A percentile compares a stretch with the other conserved stretches of the same genome.
Conservation (phyloP, 2,113 vertebrate species). For the Zeus faber region DNA sequence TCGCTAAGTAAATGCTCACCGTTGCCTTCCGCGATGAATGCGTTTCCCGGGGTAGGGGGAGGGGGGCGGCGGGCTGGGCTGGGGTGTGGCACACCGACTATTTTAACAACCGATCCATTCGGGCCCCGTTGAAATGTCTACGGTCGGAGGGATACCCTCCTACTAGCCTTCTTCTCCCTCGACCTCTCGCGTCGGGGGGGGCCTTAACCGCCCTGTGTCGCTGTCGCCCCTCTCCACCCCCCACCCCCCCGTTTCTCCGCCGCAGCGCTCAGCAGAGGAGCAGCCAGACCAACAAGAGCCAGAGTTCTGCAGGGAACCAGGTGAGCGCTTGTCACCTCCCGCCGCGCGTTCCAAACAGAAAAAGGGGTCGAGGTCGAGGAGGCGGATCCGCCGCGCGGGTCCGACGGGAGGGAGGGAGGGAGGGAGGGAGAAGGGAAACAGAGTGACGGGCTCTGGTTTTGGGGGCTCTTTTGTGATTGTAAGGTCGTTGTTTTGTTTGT, state of each 20-base stretch:
- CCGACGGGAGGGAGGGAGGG: conserved; percentile 3
- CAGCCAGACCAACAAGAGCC: conserved; percentile 88
- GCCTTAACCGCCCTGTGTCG: no score
- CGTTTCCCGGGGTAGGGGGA: neutral
- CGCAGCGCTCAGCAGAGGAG: conserved; percentile 90
- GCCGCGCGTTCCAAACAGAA: no score
- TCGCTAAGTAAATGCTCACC: conserved; percentile 83
- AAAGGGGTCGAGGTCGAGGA: no score
- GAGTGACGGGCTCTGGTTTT: neutral
- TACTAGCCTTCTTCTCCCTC: no score
- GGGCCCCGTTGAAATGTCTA: no score
- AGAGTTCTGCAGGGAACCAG: conserved; percentile 90
- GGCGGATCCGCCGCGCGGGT: neutral
- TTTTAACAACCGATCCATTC: no score
- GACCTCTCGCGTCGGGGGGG: no score
- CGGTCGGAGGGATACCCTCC: no score
- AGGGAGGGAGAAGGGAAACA: conserved; percentile 19
- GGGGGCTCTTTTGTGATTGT: neutral
- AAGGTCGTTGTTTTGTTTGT: no score
- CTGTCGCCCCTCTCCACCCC: conserved; percentile 7
- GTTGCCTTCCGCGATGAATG: conserved; percentile 2
- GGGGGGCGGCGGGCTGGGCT: neutral
- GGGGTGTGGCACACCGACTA: neutral
- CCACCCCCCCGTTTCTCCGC: neutral
- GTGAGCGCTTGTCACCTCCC: conserved; percentile 75